Conservation (phyloP, 2,888 invertebrate species). For the Andrena minutula region DNA sequence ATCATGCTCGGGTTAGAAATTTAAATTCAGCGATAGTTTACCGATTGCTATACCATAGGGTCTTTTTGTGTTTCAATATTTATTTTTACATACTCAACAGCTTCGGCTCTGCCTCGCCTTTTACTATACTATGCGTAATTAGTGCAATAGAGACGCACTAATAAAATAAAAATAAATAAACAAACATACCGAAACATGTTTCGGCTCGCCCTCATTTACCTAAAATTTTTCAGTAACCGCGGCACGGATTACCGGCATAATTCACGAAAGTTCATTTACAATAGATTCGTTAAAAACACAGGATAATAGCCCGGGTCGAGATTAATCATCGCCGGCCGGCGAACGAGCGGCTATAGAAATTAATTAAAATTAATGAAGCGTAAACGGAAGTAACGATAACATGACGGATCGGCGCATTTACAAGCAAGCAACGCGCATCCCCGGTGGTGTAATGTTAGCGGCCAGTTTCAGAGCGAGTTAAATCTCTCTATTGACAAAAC, state of each 20-base stretch:
- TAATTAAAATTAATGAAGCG: slow-evolving; percentile 76
- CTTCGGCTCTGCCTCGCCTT: no score
- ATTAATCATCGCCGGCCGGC: slow-evolving; percentile 64
- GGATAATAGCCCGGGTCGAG: slow-evolving; percentile 62
- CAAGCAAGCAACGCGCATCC: slow-evolving; percentile 16
- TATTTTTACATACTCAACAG: no score
- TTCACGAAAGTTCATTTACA: slow-evolving; percentile 65
- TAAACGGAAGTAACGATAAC: slow-evolving; percentile 74
- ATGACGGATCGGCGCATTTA: slow-evolving; percentile 69
- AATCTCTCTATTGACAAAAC: slow-evolving; percentile 69
- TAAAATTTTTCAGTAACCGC: slow-evolving; percentile 23
- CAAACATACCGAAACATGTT: not conserved
- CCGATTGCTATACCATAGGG: no score
- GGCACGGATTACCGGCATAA: slow-evolving; percentile 52
- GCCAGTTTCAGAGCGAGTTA: slow-evolving; percentile 48
- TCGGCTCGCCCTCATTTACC: not conserved
- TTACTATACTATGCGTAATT: no score
- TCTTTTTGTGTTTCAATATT: no score
- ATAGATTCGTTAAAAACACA: slow-evolving; percentile 69
- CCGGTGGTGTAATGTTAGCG: slow-evolving; percentile 3
- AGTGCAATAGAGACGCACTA: no score
- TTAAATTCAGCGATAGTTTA: no score
- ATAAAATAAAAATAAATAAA: no score
- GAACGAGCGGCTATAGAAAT: slow-evolving; percentile 64
- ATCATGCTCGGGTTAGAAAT: no score